Conservation (phyloP, 2,888 invertebrate species). For the Sinhomidia bicolor region DNA sequence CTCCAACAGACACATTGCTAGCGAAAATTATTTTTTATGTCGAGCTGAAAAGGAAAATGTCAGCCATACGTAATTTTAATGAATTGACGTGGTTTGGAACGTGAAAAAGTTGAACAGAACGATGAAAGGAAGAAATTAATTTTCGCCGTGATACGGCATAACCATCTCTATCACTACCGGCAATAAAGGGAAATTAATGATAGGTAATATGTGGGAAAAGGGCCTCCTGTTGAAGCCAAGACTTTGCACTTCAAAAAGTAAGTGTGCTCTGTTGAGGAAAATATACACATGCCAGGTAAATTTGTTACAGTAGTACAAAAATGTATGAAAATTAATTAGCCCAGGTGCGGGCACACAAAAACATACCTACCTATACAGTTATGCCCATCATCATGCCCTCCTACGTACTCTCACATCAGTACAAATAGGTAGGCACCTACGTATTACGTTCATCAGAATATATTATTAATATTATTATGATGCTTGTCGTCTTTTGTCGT, state of each 20-base stretch:
- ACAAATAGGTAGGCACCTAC: neutral
- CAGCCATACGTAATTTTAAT: conserved; percentile 41
- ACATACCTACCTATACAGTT: neutral
- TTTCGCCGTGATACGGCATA: neutral
- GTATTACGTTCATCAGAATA: too few relatives aligned
- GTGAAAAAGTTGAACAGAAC: conserved; percentile 28
- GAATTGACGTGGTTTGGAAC: conserved; percentile 50
- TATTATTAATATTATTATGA: neutral
- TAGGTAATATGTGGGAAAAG: neutral
- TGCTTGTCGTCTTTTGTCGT: neutral
- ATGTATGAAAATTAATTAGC: neutral
- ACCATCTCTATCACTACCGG: neutral
- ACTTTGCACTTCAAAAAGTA: neutral
- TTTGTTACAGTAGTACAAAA: conserved; percentile 2
- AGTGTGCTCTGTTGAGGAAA: neutral
- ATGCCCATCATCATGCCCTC: neutral
- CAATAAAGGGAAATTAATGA: neutral
- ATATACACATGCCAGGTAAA: neutral
- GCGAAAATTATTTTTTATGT: conserved; percentile 10
- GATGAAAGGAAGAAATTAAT: conserved; percentile 46
- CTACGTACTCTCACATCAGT: neutral
- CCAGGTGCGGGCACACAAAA: neutral
- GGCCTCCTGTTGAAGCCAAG: neutral
- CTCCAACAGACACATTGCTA: neutral
- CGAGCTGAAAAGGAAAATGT: conserved; percentile 36